Percentiles rank a stretch among this genome's conserved stretches.
These are phyloP conservation scores for Ischnus inquisitorius DNA, from an alignment of 2,888 invertebrate species.

Conservation along the genomic window DNA sequence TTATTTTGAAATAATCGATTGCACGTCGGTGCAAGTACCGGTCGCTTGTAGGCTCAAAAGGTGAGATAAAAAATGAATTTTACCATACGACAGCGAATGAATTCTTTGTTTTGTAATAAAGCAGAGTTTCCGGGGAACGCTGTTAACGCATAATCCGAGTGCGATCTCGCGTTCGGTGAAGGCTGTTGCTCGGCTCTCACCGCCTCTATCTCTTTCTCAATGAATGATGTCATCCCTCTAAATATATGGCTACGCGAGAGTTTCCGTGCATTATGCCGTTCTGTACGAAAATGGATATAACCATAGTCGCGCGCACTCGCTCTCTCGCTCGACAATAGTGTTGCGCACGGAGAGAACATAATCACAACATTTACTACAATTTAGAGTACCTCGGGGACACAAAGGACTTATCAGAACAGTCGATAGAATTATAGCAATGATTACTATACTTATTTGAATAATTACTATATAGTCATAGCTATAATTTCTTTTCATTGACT, in stretches of 20 bases:
- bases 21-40: too few species aligned
- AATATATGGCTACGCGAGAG: slow-evolving; percentile 53
- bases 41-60: too few species aligned
- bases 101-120: too few species aligned
- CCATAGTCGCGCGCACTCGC: slow-evolving; percentile 8
- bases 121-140: neutral
- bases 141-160: neutral
- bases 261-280: slow-evolving; percentile 40
- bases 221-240: slow-evolving; percentile 66
- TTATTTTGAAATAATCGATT: neutral
- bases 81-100: neutral
- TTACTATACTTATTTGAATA: too few species aligned
- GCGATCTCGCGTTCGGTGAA: neutral
- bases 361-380: too few species aligned
- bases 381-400: too few species aligned
- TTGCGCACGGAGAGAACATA: too few species aligned
- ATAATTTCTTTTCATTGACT: too few species aligned
- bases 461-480: too few species aligned
- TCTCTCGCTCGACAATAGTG: neutral
- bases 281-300: slow-evolving; percentile 57
- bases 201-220: slow-evolving; percentile 44
- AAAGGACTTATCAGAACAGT: too few species aligned
- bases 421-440: too few species aligned
- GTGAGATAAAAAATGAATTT: neutral
- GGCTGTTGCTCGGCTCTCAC: neutral